phyloP scores from a whole-genome alignment of 23 tunicate genomes.

The Botrylloides violaceus region DNA sequence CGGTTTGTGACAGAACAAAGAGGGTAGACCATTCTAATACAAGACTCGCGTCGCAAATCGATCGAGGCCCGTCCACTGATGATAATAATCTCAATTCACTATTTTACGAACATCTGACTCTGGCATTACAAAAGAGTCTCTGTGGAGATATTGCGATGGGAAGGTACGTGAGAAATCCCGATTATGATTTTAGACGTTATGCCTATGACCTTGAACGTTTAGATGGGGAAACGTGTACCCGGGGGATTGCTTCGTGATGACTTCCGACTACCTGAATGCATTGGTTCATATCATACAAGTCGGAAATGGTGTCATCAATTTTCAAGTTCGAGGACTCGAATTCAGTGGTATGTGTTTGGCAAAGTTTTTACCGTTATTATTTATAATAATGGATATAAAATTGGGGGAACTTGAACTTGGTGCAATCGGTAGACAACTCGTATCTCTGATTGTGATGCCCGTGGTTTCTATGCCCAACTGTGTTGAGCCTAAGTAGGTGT shows the following conservation, averaged over 20 bases:
- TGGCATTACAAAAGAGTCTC: constrained; percentile 65
- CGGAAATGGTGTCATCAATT: constrained; percentile 75
- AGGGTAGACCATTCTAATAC: constrained; percentile 81
- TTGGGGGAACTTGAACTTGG: no score
- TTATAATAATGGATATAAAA: no score
- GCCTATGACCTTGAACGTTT: neutral
- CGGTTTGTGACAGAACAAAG: constrained; percentile 41
- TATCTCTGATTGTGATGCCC: no score
- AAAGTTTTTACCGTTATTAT: no score
- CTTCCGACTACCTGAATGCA: constrained; percentile 84
- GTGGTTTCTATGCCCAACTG: no score
- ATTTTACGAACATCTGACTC: constrained; percentile 88
- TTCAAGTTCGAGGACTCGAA: constrained; percentile 94
- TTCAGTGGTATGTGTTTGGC: constrained; percentile 94
- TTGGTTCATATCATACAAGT: constrained; percentile 73
- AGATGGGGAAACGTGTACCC: constrained; percentile 89
- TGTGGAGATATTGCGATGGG: constrained; percentile 90
- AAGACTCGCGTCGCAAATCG: constrained; percentile 62
- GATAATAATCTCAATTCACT: constrained; percentile 87
- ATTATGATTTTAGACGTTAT: neutral
- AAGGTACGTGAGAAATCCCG: constrained; percentile 36
- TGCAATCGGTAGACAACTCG: no score
- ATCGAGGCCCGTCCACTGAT: constrained; percentile 51
- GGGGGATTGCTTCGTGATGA: constrained; percentile 88
- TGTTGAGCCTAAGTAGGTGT: no score